Conservation (phyloP, 2,113 vertebrate species). For the Corythornis vintsioides region DNA sequence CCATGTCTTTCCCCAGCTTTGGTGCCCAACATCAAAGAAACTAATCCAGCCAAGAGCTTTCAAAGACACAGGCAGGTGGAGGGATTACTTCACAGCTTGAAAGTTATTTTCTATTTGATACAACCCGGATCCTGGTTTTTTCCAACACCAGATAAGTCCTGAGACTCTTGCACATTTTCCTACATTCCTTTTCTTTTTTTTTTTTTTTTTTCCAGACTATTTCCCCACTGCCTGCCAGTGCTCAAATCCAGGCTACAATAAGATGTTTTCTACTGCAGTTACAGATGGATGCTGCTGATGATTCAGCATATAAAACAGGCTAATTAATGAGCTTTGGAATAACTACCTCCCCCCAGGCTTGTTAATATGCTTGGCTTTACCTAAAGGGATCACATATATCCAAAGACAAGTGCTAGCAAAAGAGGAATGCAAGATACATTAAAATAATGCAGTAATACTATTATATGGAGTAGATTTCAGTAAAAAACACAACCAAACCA, state of each 20-base stretch:
- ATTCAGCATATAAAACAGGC: slow-evolving; percentile 4
- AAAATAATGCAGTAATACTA: neutral
- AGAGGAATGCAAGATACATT: neutral
- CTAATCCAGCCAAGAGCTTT: neutral
- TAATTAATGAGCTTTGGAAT: slow-evolving; percentile 26
- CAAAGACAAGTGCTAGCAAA: neutral
- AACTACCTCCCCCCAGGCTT: neutral
- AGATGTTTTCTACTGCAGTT: neutral
- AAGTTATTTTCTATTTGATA: neutral
- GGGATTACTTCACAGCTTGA: neutral
- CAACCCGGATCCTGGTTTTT: neutral
- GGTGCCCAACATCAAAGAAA: neutral
- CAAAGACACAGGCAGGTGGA: neutral
- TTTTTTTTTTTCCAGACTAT: neutral
- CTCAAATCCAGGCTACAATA: neutral
- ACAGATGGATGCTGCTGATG: neutral
- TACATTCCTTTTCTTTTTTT: neutral
- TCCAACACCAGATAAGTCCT: neutral
- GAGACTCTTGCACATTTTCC: neutral
- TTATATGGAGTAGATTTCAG: neutral
- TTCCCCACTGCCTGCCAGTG: slow-evolving; percentile 1
- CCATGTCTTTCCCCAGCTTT: neutral
- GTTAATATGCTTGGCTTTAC: neutral
- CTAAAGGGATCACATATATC: neutral
- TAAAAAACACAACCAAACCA: neutral